Evolutionary conservation across 2,888 invertebrate species (phyloP).

Genomic region (Digitonthophagus gazella): DNA sequence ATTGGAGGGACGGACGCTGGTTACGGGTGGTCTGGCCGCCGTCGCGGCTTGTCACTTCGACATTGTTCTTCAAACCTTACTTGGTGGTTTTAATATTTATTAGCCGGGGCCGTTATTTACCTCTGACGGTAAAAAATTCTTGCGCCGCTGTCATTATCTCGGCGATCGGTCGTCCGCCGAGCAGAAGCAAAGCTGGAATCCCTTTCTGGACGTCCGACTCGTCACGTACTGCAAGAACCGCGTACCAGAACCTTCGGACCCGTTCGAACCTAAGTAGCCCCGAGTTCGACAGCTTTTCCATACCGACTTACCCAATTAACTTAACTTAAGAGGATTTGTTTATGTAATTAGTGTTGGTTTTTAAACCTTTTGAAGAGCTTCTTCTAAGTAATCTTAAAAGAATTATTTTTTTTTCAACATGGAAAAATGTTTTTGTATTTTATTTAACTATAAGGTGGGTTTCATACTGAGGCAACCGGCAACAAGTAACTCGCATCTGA

Average conservation of each 20-base stretch:
- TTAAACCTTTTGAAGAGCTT: too few relatives aligned
- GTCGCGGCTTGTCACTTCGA: slow-evolving; percentile 45
- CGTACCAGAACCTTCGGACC: neutral
- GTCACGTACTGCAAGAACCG: slow-evolving; percentile 2
- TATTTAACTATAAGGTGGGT: too few relatives aligned
- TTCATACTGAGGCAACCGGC: too few relatives aligned
- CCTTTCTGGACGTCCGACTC: slow-evolving; percentile 22
- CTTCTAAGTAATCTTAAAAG: too few relatives aligned
- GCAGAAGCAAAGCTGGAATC: slow-evolving; percentile 24
- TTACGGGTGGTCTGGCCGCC: slow-evolving; percentile 45
- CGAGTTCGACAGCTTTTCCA: neutral
- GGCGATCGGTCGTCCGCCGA: slow-evolving; percentile 12
- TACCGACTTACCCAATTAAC: neutral
- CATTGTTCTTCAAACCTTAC: slow-evolving; percentile 49
- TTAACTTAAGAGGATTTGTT: neutral
- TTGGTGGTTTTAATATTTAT: slow-evolving; percentile 38
- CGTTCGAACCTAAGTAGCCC: neutral
- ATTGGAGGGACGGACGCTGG: slow-evolving; percentile 35
- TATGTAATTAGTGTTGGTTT: neutral
- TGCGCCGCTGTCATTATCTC: slow-evolving; percentile 26
- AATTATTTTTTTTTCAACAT: too few relatives aligned
- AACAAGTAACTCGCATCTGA: too few relatives aligned
- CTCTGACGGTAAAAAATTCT: slow-evolving; percentile 21
- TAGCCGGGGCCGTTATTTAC: slow-evolving; percentile 24
- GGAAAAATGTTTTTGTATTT: too few relatives aligned